Evolutionary conservation across 2,113 vertebrate genomes (phyloP), one percentile per base, ranked within the genome.

Genomic region (Junco hyemalis): DNA sequence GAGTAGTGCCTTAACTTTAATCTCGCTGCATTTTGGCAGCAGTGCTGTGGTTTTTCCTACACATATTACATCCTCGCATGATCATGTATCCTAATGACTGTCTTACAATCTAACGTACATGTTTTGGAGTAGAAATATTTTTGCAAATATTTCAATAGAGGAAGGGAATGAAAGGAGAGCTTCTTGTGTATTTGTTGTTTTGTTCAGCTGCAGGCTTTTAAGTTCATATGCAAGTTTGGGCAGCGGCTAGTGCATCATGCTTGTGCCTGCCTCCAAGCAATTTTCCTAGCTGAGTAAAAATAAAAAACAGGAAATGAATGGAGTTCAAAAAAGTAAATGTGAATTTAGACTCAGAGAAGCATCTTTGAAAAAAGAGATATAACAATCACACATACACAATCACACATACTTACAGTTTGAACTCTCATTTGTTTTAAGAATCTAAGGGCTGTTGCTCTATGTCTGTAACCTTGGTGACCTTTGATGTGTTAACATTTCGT

Each of bases 71-170:
- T 56, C 24, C 40, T 77, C 28, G 72, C 7, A 4, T 21, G 18
- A 60, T 64, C 40, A 7, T 0, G 0, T 60, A 38, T 24, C n/a
- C 16, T 73, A 60, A 60, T 44, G 31, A 59, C 29, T 57, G 20
- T 29, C 20, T 40, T 81, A 28, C 16, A 87, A 24, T 31, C 9
- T 54, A 66, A 70, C 6, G 19, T 35, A 33, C 12, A 2, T 22
- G 11, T 36, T 79, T 63, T 63, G 29, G n/a, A 36, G 17, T 28
- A 60, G 44, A 89, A 71, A 50, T 45, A 12, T 18, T 82, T 88
- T 82, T 86, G 57, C 47, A 85, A 85, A 63, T 69, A 45, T 35
- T 92, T 88, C 47, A 72, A 2, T 4, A 0, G 1, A 86, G 20
- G 35, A 51, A 11, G 8, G 9, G 31, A 73, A 71, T 14, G 44